phyloP scores from a whole-genome alignment of 2,888 invertebrate genomes.

The Torymus tubicola region DNA sequence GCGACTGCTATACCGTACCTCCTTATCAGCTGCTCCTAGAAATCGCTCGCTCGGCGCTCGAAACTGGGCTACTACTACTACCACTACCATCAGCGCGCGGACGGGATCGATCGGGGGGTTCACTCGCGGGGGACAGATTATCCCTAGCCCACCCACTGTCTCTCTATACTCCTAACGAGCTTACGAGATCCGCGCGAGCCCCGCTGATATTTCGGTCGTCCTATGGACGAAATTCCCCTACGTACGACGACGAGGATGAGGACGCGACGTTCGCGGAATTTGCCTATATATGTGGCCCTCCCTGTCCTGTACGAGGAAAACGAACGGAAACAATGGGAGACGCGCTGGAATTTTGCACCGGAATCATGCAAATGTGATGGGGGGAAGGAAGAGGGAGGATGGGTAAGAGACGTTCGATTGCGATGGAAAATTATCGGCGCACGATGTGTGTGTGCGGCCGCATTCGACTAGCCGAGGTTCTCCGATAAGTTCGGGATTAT shows the following conservation, averaged over 20 bases:
- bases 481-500: too few species aligned
- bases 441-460: background rate
- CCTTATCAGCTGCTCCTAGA: background rate
- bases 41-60: background rate
- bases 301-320: background rate
- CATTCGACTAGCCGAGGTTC: too few species aligned
- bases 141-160: background rate
- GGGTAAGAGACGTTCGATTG: too few species aligned
- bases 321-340: slow-evolving; percentile 20
- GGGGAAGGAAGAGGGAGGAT: too few species aligned
- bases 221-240: background rate
- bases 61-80: background rate
- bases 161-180: slow-evolving; percentile 27
- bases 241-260: background rate
- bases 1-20: background rate
- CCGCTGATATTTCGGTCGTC: slow-evolving; percentile 29
- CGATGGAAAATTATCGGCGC: slow-evolving; percentile 15
- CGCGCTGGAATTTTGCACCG: slow-evolving; percentile 12
- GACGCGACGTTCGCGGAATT: background rate
- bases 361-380: too few species aligned
- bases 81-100: background rate
- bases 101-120: slow-evolving; percentile 17
- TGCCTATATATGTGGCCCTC: too few species aligned
- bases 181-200: slow-evolving; percentile 14
- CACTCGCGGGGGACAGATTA: slow-evolving; percentile 45